Evolutionary conservation across 2,888 invertebrate genomes (phyloP), one percentile per base, ranked within the genome.

Genomic region (Drosophila kanekoi): DNA sequence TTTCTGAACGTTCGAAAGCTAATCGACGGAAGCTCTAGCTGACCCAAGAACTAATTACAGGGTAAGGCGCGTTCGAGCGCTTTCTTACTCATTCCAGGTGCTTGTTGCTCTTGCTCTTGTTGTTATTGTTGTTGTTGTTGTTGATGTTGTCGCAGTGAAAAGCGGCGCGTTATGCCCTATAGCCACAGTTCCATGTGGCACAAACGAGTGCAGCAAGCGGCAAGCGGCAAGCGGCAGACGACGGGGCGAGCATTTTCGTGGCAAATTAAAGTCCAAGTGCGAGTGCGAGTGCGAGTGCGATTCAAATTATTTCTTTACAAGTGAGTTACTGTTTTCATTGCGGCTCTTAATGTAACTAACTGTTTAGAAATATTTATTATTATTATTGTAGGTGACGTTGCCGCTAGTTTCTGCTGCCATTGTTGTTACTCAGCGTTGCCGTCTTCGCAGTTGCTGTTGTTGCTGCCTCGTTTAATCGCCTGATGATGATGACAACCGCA

Each of bases 231-330:
- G 52, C 52, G 57, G 58, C 67, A 33, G 41, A 41, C 32, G 41
- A 20, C 44, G 40, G 23, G 43, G 47, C 48, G 10, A 51, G 14
- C 67, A 72, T 81, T 74, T 84, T 85, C 82, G 88, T 82, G 89
- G 90, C 89, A 90, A 90, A 90, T 90, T 91, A 89, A 90, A 85
- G 91, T 90, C 90, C 91, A 91, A 65, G 67, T 59, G 23, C 23
- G 23, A 23, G 23, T 23, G 23, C 20, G 20, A 91, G 83, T 84
- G 84, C 35, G 59, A 59, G 60, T 63, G 62, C 81, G 79, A 88
- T 81, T 88, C 87, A 85, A 90, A 90, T 87, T 88, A 90, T 89
- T 86, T 90, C 87, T 89, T 86, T 78, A 81, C 86, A 84, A 82
- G 86, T 80, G 84, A 90, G 86, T 89, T 87, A 89, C 89, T 76